A percentile compares a stretch with the other conserved stretches of the same genome.
Conservation (phyloP, 2,888 invertebrate species). For the Alentia gelatinosa region DNA sequence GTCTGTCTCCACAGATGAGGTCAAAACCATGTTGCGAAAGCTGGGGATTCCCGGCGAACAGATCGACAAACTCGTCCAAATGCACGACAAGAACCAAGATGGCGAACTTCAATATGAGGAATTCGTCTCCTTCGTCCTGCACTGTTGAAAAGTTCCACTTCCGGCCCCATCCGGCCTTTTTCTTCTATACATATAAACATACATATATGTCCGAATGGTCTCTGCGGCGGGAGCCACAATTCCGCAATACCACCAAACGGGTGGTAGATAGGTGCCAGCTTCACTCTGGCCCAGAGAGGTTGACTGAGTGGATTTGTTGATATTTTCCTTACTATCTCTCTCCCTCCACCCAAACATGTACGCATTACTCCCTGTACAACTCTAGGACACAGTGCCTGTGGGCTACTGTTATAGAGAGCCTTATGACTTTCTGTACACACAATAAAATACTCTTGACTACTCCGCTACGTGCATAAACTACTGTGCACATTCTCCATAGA, state of each 20-base stretch:
- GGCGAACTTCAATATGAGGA: slow-evolving; percentile 63
- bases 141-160: slow-evolving; percentile 31
- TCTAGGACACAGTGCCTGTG: background rate
- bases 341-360: background rate
- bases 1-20: slow-evolving; percentile 59
- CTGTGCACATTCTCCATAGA: too few relatives aligned
- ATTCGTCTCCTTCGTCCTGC: slow-evolving; percentile 59
- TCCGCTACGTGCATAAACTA: too few relatives aligned
- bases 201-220: background rate
- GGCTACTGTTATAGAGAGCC: background rate
- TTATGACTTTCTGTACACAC: background rate
- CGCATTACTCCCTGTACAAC: background rate
- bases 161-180: background rate
- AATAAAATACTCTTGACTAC: too few relatives aligned
- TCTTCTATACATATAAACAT: background rate
- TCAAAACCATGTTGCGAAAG: slow-evolving; percentile 54
- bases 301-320: background rate
- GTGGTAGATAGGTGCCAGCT: background rate
- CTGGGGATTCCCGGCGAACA: slow-evolving; percentile 56
- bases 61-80: slow-evolving; percentile 58
- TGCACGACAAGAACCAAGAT: slow-evolving; percentile 62
- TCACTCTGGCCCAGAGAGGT: background rate
- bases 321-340: background rate
- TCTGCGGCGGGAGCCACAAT: background rate
- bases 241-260: background rate